Evolutionary conservation across 2,888 invertebrate genomes (phyloP).

Genomic region (Epirrhoe alternata): DNA sequence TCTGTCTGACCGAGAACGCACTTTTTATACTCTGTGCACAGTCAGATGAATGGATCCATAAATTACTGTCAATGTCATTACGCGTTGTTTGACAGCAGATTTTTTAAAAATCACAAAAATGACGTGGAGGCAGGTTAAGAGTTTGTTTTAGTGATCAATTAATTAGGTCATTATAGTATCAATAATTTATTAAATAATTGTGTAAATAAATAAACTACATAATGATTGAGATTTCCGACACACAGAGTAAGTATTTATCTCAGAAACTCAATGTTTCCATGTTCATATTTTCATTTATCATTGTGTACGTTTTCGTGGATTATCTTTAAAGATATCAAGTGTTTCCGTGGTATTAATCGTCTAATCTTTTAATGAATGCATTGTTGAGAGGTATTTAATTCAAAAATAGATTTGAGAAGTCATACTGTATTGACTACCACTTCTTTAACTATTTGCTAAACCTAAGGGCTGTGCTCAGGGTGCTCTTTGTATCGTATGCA

Average conservation of each 20-base stretch:
- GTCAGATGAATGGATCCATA: no score
- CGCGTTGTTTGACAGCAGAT: background rate
- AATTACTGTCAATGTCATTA: background rate
- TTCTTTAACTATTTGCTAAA: no score
- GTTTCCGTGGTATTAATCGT: background rate
- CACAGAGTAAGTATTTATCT: constrained; percentile 89
- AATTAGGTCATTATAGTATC: constrained; percentile 48
- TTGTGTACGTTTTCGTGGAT: constrained; percentile 12
- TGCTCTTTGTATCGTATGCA: no score
- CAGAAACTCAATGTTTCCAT: background rate
- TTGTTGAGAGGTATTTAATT: background rate
- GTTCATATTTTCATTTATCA: background rate
- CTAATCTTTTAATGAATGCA: background rate
- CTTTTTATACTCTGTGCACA: no score
- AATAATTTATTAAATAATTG: constrained; percentile 32
- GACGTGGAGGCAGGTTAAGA: constrained; percentile 76
- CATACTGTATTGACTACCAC: background rate
- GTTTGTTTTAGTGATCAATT: constrained; percentile 60
- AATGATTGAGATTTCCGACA: constrained; percentile 94
- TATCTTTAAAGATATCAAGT: constrained; percentile 25
- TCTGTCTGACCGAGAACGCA: no score
- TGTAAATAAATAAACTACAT: constrained; percentile 53
- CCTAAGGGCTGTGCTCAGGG: no score
- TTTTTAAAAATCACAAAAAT: constrained; percentile 54
- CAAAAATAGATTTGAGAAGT: background rate